Evolutionary conservation across 2,797 vertebrate species (phyloP).

Genomic region (Gallinago nigripennis): DNA sequence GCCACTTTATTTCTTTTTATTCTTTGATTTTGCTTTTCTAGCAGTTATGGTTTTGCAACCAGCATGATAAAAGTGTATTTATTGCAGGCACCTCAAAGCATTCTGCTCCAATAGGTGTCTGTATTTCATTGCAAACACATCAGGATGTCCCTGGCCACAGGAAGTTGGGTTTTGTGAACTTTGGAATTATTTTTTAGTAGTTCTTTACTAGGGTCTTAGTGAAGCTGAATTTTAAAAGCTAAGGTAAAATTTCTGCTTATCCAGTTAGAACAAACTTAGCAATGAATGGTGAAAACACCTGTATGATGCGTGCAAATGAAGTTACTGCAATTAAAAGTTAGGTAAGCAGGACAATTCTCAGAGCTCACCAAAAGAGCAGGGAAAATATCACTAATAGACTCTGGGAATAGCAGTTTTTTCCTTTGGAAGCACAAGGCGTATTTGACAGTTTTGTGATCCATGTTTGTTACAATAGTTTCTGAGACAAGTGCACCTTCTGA

Average conservation of each 20-base stretch:
- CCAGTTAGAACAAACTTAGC: not conserved
- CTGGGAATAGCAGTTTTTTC: not conserved
- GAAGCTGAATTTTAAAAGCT: not conserved
- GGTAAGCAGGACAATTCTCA: not conserved
- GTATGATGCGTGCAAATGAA: not conserved
- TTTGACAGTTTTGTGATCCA: not conserved
- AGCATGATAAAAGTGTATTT: slow-evolving; percentile 17
- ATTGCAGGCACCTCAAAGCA: slow-evolving; percentile 2
- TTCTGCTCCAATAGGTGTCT: not conserved
- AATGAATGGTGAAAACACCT: not conserved
- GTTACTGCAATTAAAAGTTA: not conserved
- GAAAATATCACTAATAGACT: not conserved
- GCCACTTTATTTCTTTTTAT: not conserved
- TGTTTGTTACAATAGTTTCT: not conserved
- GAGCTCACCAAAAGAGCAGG: not conserved
- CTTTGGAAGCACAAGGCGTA: not conserved
- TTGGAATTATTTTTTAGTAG: not conserved
- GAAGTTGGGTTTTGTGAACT: not conserved
- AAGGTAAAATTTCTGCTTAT: not conserved
- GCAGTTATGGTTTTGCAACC: not conserved
- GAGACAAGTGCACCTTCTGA: not conserved
- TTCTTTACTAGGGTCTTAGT: not conserved
- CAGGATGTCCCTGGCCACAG: not conserved
- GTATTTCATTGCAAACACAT: slow-evolving; percentile 11
- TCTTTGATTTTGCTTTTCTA: slow-evolving; percentile 37